A percentile compares a stretch with the other conserved stretches of the same genome.
phyloP scores from a whole-genome alignment of 2,797 vertebrate species.

The Cephalopachus bancanus region DNA sequence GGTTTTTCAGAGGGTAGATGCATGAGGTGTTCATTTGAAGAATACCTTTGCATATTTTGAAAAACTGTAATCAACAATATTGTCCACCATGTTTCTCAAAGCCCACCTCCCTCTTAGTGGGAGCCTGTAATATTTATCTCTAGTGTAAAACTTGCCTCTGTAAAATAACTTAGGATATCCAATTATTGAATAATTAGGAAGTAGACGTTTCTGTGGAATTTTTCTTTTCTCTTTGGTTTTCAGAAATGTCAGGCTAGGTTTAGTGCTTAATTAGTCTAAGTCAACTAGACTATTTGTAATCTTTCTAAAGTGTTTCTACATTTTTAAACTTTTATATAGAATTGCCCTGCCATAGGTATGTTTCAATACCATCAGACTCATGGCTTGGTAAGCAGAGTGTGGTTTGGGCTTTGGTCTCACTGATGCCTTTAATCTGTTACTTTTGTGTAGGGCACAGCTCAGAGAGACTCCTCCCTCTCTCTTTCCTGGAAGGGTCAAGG shows the following conservation, averaged over 20 bases:
- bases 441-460: not conserved
- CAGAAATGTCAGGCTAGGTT: conserved; percentile 25
- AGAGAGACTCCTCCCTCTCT: too few species aligned
- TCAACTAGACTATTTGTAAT: conserved; percentile 18
- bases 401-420: not conserved
- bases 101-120: not conserved
- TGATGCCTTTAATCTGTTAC: not conserved
- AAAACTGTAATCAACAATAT: not conserved
- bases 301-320: conserved; percentile 3
- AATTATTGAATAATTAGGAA: conserved; percentile 49
- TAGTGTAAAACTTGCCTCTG: conserved; percentile 22
- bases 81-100: not conserved
- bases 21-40: not conserved
- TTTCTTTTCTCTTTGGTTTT: conserved; percentile 49
- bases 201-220: conserved; percentile 22
- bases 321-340: not conserved
- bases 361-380: not conserved
- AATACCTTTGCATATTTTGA: not conserved
- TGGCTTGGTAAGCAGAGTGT: not conserved
- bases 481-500: conserved; percentile 39
- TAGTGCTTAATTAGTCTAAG: conserved; percentile 62
- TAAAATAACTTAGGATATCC: conserved; percentile 5
- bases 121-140: conserved; percentile 28
- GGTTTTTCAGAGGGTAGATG: not conserved
- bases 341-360: not conserved